A percentile compares a stretch with the other conserved stretches of the same genome.
phyloP scores from a whole-genome alignment of 2,113 vertebrate genomes.

The Thermophis baileyi region DNA sequence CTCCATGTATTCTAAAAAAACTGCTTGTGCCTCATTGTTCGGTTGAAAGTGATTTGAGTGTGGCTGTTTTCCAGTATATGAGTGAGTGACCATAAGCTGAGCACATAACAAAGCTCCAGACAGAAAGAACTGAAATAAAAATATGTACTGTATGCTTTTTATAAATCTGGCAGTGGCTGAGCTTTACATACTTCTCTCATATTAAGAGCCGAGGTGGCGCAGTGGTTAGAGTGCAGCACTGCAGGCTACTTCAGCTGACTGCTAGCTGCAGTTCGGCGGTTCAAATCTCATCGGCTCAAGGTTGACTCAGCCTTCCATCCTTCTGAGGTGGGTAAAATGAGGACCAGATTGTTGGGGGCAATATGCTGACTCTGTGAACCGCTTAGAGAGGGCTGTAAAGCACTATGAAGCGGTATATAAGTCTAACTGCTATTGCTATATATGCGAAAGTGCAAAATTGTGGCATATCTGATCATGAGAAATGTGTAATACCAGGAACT shows the following conservation, averaged over 20 bases:
- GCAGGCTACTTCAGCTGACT: too few species aligned
- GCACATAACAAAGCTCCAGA: neutral
- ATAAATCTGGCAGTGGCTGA: neutral
- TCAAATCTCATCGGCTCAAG: too few species aligned
- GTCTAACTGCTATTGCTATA: too few species aligned
- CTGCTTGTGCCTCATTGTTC: neutral
- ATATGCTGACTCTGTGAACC: too few species aligned
- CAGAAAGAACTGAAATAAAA: neutral
- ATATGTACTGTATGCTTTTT: neutral
- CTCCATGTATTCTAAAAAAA: neutral
- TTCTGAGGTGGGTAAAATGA: too few species aligned
- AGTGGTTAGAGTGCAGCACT: too few species aligned
- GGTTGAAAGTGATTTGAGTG: neutral
- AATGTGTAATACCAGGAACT: neutral
- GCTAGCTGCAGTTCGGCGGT: too few species aligned
- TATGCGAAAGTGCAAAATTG: neutral
- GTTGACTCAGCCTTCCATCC: too few species aligned
- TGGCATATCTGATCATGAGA: neutral
- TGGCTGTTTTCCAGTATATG: neutral
- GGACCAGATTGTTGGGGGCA: too few species aligned
- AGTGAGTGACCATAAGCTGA: neutral
- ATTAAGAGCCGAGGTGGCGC: too few species aligned
- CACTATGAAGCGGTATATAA: too few species aligned
- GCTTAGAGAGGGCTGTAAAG: too few species aligned
- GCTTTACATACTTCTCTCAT: neutral